These are phyloP conservation scores for Esox niger DNA, from an alignment of 2,113 vertebrate species.

Conservation along the genomic window DNA sequence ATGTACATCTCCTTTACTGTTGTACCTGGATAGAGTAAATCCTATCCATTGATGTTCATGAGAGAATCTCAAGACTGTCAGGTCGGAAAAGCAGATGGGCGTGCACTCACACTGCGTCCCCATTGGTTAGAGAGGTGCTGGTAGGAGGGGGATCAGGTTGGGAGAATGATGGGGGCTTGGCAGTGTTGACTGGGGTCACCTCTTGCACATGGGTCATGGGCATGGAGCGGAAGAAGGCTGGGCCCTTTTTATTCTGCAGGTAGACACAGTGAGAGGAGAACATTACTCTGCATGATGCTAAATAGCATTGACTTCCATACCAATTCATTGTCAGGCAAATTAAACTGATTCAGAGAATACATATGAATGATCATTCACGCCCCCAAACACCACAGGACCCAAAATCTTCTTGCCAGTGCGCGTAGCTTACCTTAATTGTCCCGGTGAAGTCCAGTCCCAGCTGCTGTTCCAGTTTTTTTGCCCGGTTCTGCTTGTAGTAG, in stretches of 20 bases:
- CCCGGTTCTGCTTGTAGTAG: constrained; percentile 96
- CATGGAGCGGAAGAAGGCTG: constrained; percentile 68
- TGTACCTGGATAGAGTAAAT: no score
- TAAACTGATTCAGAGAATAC: no score
- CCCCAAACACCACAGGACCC: no score
- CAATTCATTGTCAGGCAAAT: no score
- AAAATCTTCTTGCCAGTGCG: no score
- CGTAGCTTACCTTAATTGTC: not conserved
- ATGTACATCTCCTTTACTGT: no score
- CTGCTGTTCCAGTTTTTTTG: constrained; percentile 84
- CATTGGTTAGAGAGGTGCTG: constrained; percentile 73
- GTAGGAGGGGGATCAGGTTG: constrained; percentile 65
- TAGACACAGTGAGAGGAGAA: not conserved
- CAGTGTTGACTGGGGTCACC: constrained; percentile 66
- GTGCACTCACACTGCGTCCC: constrained; percentile 80
- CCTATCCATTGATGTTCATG: no score
- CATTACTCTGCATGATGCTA: no score
- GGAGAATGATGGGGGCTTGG: constrained; percentile 61
- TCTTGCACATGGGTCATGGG: constrained; percentile 73
- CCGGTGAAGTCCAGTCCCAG: not conserved
- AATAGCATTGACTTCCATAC: no score
- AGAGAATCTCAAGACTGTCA: no score
- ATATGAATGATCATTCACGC: no score
- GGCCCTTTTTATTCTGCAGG: constrained; percentile 67
- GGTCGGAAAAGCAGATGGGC: no score